phyloP scores from a whole-genome alignment of 2,113 vertebrate species.

The Clarias batrachus region DNA sequence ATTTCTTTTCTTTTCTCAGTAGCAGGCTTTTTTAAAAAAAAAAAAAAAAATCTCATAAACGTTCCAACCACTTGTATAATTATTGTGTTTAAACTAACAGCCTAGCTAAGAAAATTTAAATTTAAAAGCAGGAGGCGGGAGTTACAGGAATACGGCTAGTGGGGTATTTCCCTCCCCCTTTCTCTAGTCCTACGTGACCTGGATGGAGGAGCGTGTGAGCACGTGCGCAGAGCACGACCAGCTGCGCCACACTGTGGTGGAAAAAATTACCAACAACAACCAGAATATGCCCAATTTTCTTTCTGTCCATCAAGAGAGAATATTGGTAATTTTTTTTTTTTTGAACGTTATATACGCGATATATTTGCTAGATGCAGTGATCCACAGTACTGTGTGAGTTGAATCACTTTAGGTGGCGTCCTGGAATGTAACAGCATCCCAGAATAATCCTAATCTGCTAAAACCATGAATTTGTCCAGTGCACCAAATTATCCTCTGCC shows the following conservation, averaged over 20 bases:
- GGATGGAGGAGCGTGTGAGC: background rate
- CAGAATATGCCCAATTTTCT: too few relatives aligned
- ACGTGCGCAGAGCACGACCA: background rate
- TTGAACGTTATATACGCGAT: background rate
- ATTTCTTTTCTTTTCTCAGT: background rate
- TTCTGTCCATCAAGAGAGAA: background rate
- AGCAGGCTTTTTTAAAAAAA: background rate
- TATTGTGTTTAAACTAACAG: background rate
- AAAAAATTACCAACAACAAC: background rate
- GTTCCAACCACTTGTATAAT: background rate
- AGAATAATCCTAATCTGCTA: background rate
- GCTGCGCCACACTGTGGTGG: slow-evolving; percentile 2
- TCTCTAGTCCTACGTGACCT: background rate
- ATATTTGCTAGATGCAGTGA: background rate
- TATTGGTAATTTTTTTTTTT: background rate
- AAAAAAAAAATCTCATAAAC: background rate
- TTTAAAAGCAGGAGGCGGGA: too few relatives aligned
- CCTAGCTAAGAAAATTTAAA: background rate
- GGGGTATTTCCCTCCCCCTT: background rate
- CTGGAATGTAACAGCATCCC: background rate
- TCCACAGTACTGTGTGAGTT: background rate
- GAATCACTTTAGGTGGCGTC: background rate
- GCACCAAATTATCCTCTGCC: background rate
- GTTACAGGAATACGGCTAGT: background rate
- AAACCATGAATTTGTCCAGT: background rate